A percentile compares a stretch with the other conserved stretches of the same genome.
These are phyloP conservation scores for Allacma fusca DNA, from an alignment of 2,888 invertebrate genomes.

Conservation along the genomic window DNA sequence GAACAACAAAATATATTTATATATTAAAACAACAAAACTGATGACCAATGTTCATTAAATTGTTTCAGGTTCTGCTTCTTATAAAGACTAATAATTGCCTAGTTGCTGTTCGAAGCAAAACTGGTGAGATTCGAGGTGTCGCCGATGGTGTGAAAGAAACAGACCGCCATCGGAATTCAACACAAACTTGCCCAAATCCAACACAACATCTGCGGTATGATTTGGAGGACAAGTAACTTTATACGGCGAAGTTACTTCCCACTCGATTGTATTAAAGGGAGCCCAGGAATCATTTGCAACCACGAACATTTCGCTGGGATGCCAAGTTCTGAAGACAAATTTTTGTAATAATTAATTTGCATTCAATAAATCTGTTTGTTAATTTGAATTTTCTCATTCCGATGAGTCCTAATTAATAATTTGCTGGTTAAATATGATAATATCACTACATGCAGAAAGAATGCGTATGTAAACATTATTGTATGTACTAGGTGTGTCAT, in stretches of 20 bases:
- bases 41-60: too few relatives aligned
- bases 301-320: slow-evolving; percentile 54
- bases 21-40: too few relatives aligned
- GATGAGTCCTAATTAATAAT: neutral
- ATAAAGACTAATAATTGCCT: slow-evolving; percentile 31
- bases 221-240: slow-evolving; percentile 50
- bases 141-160: slow-evolving; percentile 51
- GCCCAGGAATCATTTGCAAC: slow-evolving; percentile 41
- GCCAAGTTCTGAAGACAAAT: slow-evolving; percentile 53
- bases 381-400: too few relatives aligned
- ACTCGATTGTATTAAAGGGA: slow-evolving; percentile 50
- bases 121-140: slow-evolving; percentile 51
- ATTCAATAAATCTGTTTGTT: neutral
- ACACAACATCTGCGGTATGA: slow-evolving; percentile 53
- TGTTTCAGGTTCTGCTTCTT: neutral
- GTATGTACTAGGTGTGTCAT: neutral
- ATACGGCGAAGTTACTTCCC: slow-evolving; percentile 53
- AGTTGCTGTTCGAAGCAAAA: slow-evolving; percentile 58
- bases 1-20: too few relatives aligned
- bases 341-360: neutral
- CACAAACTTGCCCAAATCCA: slow-evolving; percentile 53
- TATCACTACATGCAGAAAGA: neutral
- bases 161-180: slow-evolving; percentile 54
- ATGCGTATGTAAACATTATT: neutral
- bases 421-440: neutral